Evolutionary conservation across 2,797 vertebrate species (phyloP), one percentile per base, ranked within the genome.

Genomic region (Gastrophryne carolinensis): DNA sequence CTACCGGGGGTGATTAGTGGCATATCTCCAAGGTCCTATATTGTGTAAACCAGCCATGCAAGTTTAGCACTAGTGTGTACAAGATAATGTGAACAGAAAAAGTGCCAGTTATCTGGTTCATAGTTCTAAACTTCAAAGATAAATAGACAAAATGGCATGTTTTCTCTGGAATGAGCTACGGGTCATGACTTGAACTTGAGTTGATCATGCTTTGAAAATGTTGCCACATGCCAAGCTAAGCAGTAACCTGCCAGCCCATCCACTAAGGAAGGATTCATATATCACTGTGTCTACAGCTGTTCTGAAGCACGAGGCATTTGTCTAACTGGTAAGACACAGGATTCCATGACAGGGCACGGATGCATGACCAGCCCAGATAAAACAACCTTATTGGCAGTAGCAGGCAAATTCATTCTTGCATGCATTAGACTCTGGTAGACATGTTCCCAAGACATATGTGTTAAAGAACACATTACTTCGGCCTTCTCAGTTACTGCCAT

Each of bases 11-110:
- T 35, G 49, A 71, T 77, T 71, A 71, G 37, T 15, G 27, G 61
- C 72, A 72, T 32, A 35, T 72, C 73, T 34, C 58, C 27, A 77
- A 56, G 39, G 68, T 39, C 30, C 30, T 39, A 21, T 24, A 57
- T 57, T 64, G 49, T 63, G 12, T 76, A 70, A 47, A 70, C 49
- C 30, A 57, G 15, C 37, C 21, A 65, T 65, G 10, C 49, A 64
- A 30, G 37, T 11, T 71, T 64, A 56, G 35, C 34, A 32, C 54
- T 30, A 58, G 24, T 47, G 7, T 64, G 13, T 47, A 21, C n/a
- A n/a, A n/a, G n/a, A n/a, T 30, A 30, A 37, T 54, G 23, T 47
- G n/a, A n/a, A n/a, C 10, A n/a, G 44, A 56, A 9, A 5, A 49
- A 66, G 62, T 4, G n/a, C 3, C 53, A 24, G 11, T 13, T 35